Percentiles rank a stretch among this genome's conserved stretches.
These are phyloP conservation scores for Pentalonia nigronervosa DNA, from an alignment of 1,140 invertebrate species.

Conservation along the genomic window DNA sequence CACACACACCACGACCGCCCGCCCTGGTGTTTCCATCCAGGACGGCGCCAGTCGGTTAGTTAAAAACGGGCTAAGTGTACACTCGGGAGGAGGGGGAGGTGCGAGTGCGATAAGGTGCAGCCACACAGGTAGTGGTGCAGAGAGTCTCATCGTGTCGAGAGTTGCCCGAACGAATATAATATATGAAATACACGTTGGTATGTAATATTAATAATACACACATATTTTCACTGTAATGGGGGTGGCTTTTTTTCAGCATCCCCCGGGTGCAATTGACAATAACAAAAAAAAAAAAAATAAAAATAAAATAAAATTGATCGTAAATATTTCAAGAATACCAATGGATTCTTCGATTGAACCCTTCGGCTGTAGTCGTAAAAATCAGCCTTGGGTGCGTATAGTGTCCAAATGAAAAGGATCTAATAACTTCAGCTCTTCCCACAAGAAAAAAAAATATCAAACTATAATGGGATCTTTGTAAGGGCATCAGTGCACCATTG, in stretches of 20 bases:
- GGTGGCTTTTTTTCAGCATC: conserved; percentile 6
- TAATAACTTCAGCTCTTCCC: background rate
- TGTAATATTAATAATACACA: background rate
- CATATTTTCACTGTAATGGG: background rate
- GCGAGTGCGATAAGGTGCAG: conserved; percentile 14
- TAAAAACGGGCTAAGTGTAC: background rate
- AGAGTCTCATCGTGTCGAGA: background rate
- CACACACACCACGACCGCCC: background rate
- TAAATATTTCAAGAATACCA: conserved; percentile 9
- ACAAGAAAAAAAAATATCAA: background rate
- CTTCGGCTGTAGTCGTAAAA: background rate
- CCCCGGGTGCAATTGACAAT: background rate
- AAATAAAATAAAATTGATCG: background rate
- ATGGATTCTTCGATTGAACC: background rate
- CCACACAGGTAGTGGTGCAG: conserved; percentile 36
- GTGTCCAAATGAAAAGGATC: background rate
- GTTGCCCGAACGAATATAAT: background rate
- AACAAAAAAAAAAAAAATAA: background rate
- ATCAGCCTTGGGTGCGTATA: background rate
- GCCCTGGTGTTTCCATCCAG: background rate
- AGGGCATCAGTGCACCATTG: background rate
- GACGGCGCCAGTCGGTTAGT: conserved; percentile 44
- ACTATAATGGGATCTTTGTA: background rate
- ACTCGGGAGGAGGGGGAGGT: background rate
- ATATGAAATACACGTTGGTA: background rate